Evolutionary conservation across 2,113 vertebrate species (phyloP).

Genomic region (Apteryx mantelli): DNA sequence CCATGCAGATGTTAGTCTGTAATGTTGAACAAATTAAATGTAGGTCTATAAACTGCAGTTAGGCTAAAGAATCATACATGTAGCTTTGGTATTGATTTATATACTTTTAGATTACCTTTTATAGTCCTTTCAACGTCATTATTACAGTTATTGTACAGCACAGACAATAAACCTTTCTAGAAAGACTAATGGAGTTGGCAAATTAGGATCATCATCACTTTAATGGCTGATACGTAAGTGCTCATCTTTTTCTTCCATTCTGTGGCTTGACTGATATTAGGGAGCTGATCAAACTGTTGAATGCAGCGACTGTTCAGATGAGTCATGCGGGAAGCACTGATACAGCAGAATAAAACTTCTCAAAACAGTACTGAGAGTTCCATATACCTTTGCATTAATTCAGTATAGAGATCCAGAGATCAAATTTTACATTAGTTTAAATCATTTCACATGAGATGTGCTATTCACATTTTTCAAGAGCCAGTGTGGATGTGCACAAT

Average conservation of each 20-base stretch:
- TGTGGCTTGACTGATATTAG: not conserved
- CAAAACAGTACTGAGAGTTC: not conserved
- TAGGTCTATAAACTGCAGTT: not conserved
- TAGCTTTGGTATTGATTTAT: slow-evolving; percentile 22
- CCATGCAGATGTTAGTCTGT: not conserved
- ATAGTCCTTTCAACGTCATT: not conserved
- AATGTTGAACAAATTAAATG: not conserved
- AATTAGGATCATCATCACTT: slow-evolving; percentile 24
- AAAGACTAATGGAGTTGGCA: slow-evolving; percentile 14
- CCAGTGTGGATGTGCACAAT: not conserved
- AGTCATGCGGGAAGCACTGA: not conserved
- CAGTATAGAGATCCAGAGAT: not conserved
- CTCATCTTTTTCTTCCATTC: not conserved
- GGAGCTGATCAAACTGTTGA: not conserved
- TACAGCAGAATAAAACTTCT: not conserved
- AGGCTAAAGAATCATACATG: not conserved
- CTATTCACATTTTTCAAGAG: not conserved
- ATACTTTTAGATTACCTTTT: not conserved
- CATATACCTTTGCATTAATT: not conserved
- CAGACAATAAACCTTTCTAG: slow-evolving; percentile 29
- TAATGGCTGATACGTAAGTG: not conserved
- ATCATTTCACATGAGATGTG: not conserved
- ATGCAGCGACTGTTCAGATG: not conserved
- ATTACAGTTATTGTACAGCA: slow-evolving; percentile 5
- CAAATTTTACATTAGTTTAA: not conserved